phyloP scores from a whole-genome alignment of 2,113 vertebrate species.

The Gallinago undulata region DNA sequence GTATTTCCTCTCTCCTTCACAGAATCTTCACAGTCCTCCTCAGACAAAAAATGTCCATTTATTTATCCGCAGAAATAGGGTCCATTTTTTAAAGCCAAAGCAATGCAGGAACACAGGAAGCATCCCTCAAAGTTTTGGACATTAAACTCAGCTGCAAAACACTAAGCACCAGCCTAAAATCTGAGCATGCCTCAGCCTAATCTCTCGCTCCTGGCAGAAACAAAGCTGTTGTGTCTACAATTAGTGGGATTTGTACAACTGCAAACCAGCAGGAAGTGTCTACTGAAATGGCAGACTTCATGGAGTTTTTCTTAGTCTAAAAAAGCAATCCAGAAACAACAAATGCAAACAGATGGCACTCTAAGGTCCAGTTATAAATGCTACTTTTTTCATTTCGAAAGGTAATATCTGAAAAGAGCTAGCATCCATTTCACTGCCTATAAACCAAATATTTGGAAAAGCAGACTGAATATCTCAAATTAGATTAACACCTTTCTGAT shows the following conservation, averaged over 20 bases:
- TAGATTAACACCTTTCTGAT: neutral
- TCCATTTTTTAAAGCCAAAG: neutral
- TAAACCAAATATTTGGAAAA: neutral
- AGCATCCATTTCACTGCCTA: neutral
- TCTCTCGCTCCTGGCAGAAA: neutral
- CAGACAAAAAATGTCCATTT: neutral
- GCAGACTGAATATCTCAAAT: neutral
- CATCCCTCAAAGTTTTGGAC: neutral
- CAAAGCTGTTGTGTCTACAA: neutral
- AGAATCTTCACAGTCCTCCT: neutral
- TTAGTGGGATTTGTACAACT: neutral
- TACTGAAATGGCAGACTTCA: neutral
- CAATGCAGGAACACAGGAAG: neutral
- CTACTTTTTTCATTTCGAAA: neutral
- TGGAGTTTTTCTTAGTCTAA: neutral
- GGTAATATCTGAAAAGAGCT: neutral
- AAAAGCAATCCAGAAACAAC: neutral
- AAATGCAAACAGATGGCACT: neutral
- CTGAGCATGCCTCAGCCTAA: neutral
- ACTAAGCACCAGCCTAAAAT: neutral
- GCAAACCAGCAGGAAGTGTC: neutral
- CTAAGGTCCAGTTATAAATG: neutral
- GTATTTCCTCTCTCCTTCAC: neutral
- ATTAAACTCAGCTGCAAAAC: neutral
- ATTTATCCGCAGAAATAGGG: neutral